Base-by-base conservation (phyloP, 2,888 invertebrate genomes). In the Pilophorus perplexus region DNA sequence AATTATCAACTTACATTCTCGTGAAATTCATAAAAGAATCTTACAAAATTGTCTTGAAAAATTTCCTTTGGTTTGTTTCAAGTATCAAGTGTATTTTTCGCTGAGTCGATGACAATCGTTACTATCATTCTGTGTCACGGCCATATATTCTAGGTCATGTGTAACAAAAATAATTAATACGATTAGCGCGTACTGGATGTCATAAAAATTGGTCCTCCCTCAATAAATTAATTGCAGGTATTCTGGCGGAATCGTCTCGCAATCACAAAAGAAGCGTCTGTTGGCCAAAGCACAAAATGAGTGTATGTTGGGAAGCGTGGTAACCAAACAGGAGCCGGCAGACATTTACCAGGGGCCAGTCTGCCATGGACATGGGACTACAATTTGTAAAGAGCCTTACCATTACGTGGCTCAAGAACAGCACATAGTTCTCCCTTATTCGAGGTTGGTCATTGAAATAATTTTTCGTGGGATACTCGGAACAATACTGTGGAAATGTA, bases 221-320 rank as follows among this genome's bases (percentile, higher is more conserved):
- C n/a, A n/a, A n/a, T n/a, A n/a, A n/a, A n/a, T n/a, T n/a, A n/a
- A n/a, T n/a, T 18, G 10, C 40, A 69, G 69, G 12, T 67, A 67
- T 22, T 14, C 50, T 23, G 57, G 66, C 25, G 52, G 67, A 10
- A 62, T 44, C 6, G 67, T 67, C 3, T 67, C 67, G 10, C 88
- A 89, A 76, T 89, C 90, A 60, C 92, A 93, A 79, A 93, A 93
- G 83, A 93, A 93, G 77, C 84, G 93, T 25, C 80, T 93, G 62
- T 78, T 93, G 70, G 92, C 92, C 62, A 90, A 93, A 79, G 91
- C 90, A 52, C 91, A 92, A 75, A 86, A 85, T 16, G 87, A 88
- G 73, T 72, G 72, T 48, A 71, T 72, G 69, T 46, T 70, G 28
- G 71, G 67, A 23, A 69, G 66, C 16, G 79, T 83, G 28, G 80